These are phyloP conservation scores for Mercenaria mercenaria DNA, from an alignment of 1,140 invertebrate genomes.

Conservation along the genomic window DNA sequence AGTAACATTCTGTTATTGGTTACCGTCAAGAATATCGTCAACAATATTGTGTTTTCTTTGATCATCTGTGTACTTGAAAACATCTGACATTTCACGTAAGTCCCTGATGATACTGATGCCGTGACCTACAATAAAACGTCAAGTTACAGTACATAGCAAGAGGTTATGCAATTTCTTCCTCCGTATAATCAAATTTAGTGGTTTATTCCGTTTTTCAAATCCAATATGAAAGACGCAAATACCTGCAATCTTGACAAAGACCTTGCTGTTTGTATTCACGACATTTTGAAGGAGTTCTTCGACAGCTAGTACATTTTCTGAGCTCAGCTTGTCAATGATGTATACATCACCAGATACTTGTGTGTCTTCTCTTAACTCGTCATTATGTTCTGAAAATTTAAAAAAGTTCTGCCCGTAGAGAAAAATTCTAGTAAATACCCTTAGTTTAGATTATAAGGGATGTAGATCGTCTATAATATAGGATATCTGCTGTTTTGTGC, in stretches of 20 bases:
- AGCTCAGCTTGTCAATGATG: neutral
- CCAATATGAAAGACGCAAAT: neutral
- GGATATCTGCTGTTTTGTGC: too few relatives aligned
- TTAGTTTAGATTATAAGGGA: too few relatives aligned
- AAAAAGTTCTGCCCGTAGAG: too few relatives aligned
- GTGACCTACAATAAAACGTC: neutral
- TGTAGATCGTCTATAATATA: too few relatives aligned
- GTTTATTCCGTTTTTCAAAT: too few relatives aligned
- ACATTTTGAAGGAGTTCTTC: neutral
- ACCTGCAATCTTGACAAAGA: neutral
- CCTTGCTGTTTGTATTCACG: neutral
- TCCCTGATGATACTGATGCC: neutral
- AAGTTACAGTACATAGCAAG: too few relatives aligned
- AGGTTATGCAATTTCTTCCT: too few relatives aligned
- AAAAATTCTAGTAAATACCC: too few relatives aligned
- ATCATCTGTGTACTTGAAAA: neutral
- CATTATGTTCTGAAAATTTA: neutral
- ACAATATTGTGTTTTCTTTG: neutral
- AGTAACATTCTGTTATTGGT: neutral
- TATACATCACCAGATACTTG: neutral
- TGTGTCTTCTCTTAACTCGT: neutral
- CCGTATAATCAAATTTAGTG: too few relatives aligned
- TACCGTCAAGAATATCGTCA: neutral
- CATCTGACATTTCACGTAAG: neutral
- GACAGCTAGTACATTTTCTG: neutral